Evolutionary conservation across 2,797 vertebrate species (phyloP), one percentile per base, ranked within the genome.

Genomic region (Antennarius maculatus): DNA sequence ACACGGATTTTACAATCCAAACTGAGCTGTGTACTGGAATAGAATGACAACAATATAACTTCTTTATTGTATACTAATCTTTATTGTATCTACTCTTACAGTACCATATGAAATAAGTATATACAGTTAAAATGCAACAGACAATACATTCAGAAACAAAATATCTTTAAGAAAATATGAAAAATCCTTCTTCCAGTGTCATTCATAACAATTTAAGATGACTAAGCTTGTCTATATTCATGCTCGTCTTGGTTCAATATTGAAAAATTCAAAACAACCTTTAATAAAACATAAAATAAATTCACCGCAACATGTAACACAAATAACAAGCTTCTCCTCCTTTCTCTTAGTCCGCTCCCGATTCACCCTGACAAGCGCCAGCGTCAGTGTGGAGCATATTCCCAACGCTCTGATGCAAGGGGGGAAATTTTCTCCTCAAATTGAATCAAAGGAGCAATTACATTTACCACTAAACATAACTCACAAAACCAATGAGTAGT

Each of bases 1-100:
- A 31, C 10, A 13, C 51, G 31, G 17, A 1, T 37, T 43, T 49
- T 39, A 60, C 42, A 48, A 58, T 52, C 39, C 53, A 54, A 58
- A 47, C 42, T 42, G 10, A 68, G 18, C 29, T 27, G 13, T 17
- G 12, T 13, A 16, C 15, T 49, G 1, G 55, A 66, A 66, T 7
- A 5, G 11, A 8, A 54, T 39, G n/a, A 42, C 7, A 41, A 37
- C 1, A 6, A 42, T 29, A 14, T 23, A 43, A 46, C 6, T 58
- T 47, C n/a, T 58, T 34, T 17, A 14, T 13, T 12, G 31, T 16
- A 34, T 15, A 28, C 9, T 58, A 45, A 56, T 54, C 11, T n/a
- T 46, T 31, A 49, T 34, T 14, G 10, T 46, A 14, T 17, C 53
- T 43, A 15, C 13, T 49, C 16, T 14, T 3, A 5, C 7, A 10